These are phyloP conservation scores for Hydriomena furcata DNA, from an alignment of 2,888 invertebrate genomes.

Conservation along the genomic window DNA sequence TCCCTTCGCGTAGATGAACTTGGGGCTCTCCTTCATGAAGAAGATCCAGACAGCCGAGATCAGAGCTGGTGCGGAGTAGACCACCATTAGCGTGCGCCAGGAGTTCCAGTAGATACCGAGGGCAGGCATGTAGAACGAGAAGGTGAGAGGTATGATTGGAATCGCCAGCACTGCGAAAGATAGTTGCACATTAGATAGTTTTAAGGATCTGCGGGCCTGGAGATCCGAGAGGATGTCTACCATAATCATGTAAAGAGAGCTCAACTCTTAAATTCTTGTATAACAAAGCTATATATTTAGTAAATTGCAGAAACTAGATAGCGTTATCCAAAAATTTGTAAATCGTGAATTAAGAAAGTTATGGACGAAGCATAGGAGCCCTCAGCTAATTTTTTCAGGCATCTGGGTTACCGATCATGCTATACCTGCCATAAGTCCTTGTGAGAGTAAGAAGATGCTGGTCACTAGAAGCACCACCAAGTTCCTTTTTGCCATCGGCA, in stretches of 20 bases:
- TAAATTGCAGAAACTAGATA: too few relatives aligned
- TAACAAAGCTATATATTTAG: too few relatives aligned
- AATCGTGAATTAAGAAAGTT: too few relatives aligned
- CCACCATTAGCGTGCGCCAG: conserved; percentile 88
- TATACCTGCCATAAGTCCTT: conserved; percentile 62
- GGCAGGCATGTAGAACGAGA: conserved; percentile 59
- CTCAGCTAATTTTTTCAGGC: too few relatives aligned
- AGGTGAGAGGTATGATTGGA: conserved; percentile 83
- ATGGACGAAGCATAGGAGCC: too few relatives aligned
- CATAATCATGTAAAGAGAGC: too few relatives aligned
- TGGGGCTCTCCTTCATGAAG: conserved; percentile 89
- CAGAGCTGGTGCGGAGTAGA: conserved; percentile 85
- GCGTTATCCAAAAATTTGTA: too few relatives aligned
- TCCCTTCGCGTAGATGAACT: conserved; percentile 86
- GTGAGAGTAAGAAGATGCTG: conserved; percentile 56
- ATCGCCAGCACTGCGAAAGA: conserved; percentile 84
- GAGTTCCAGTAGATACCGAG: conserved; percentile 84
- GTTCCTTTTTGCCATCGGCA: conserved; percentile 55
- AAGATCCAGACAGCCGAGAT: conserved; percentile 81
- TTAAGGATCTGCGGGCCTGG: too few relatives aligned
- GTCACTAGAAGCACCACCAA: conserved; percentile 53
- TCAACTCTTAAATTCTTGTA: too few relatives aligned
- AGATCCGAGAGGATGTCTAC: too few relatives aligned
- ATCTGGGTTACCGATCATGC: background rate
- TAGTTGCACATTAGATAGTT: too few relatives aligned